phyloP scores from a whole-genome alignment of 2,113 vertebrate species.

The Falcunculus frontatus region DNA sequence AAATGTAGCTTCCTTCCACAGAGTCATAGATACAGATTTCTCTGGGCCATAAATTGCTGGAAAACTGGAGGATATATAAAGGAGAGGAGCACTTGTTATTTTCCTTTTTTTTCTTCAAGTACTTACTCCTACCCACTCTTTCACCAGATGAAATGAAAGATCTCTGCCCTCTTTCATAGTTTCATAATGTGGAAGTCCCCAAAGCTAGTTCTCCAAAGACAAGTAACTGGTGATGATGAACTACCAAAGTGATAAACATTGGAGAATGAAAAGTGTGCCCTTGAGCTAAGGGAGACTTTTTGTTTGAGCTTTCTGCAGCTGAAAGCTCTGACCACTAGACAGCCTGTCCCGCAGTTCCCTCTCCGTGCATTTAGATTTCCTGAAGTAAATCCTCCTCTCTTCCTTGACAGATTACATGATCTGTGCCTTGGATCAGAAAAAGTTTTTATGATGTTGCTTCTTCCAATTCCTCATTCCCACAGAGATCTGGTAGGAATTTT shows the following conservation, averaged over 20 bases:
- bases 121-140: neutral
- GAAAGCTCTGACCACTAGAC: neutral
- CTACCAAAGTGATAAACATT: neutral
- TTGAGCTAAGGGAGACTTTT: neutral
- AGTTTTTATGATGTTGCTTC: neutral
- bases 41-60: neutral
- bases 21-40: neutral
- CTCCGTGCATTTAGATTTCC: neutral
- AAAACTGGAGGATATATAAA: neutral
- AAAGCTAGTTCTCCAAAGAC: neutral
- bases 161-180: neutral
- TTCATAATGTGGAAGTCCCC: neutral
- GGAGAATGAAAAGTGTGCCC: neutral
- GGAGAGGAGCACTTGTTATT: neutral
- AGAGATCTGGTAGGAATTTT: neutral
- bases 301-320: rapidly evolving
- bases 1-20: neutral
- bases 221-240: neutral
- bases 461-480: neutral
- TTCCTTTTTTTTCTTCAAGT: neutral
- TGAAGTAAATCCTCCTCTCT: neutral
- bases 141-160: neutral
- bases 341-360: neutral
- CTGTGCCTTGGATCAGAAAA: neutral
- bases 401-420: neutral